phyloP scores from a whole-genome alignment of 2,797 vertebrate species.

The Crypturellus tataupa region DNA sequence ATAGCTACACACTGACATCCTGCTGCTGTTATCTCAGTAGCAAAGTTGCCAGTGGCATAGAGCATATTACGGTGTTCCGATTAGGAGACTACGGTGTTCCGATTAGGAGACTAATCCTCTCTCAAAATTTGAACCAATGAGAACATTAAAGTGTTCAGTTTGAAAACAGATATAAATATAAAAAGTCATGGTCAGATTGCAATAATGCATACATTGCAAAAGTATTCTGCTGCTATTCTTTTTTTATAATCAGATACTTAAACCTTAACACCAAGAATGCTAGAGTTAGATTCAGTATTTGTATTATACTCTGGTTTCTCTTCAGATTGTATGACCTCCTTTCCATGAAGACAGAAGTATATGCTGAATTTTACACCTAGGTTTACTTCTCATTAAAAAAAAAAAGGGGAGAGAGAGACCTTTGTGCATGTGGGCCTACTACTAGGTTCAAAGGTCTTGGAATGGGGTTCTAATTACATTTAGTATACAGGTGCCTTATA shows the following conservation, averaged over 20 bases:
- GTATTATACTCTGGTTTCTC: background rate
- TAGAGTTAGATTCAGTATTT: background rate
- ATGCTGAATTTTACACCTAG: background rate
- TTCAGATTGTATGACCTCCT: background rate
- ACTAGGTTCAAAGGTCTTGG: background rate
- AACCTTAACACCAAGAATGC: background rate
- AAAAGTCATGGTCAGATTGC: background rate
- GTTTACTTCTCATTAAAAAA: background rate
- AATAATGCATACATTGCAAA: background rate
- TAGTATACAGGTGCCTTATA: background rate
- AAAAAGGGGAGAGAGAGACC: background rate
- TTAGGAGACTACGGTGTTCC: background rate
- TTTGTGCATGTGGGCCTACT: background rate
- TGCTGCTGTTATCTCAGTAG: background rate
- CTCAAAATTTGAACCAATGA: background rate
- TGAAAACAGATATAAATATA: background rate
- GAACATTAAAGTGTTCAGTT: background rate
- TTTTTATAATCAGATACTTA: background rate
- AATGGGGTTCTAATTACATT: background rate
- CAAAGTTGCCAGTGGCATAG: background rate
- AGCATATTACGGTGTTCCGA: conserved; percentile 8
- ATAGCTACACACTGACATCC: background rate
- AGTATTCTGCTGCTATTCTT: conserved; percentile 10
- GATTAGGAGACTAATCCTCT: conserved; percentile 6
- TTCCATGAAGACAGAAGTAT: background rate